A percentile compares a stretch with the other conserved stretches of the same genome.
Evolutionary conservation across 2,888 invertebrate species (phyloP).

Genomic region (Keiferia lycopersicella): DNA sequence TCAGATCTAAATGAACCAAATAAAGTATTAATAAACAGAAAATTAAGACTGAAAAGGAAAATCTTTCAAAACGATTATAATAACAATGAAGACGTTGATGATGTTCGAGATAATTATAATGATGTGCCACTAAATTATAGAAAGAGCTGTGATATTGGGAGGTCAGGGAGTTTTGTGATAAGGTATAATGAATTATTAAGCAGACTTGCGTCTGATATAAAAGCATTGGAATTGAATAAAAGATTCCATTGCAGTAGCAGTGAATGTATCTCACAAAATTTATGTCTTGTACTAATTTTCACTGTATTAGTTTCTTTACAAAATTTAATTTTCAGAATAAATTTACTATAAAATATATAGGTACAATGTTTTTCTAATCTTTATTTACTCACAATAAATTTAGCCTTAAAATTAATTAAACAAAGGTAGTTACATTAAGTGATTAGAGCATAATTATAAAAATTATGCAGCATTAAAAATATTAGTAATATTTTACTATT

Average conservation of each 20-base stretch:
- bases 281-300: not conserved
- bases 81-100: not conserved
- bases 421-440: no score
- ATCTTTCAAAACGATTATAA: not conserved
- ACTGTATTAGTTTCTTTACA: not conserved
- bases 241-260: constrained; percentile 43
- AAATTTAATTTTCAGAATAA: not conserved
- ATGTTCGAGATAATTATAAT: not conserved
- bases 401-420: not conserved
- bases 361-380: not conserved
- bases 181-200: constrained; percentile 42
- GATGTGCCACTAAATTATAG: constrained; percentile 24
- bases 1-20: not conserved
- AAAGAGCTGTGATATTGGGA: constrained; percentile 18
- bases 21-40: not conserved
- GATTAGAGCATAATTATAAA: not conserved
- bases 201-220: constrained; percentile 45
- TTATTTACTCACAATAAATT: not conserved
- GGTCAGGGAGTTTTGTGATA: constrained; percentile 28
- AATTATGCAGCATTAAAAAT: not conserved
- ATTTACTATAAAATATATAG: not conserved
- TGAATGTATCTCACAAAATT: constrained; percentile 23
- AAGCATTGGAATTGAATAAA: constrained; percentile 43
- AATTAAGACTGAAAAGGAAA: not conserved
- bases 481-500: not conserved